phyloP scores from a whole-genome alignment of 2,797 vertebrate genomes.

The Chiroxiphia lanceolata region DNA sequence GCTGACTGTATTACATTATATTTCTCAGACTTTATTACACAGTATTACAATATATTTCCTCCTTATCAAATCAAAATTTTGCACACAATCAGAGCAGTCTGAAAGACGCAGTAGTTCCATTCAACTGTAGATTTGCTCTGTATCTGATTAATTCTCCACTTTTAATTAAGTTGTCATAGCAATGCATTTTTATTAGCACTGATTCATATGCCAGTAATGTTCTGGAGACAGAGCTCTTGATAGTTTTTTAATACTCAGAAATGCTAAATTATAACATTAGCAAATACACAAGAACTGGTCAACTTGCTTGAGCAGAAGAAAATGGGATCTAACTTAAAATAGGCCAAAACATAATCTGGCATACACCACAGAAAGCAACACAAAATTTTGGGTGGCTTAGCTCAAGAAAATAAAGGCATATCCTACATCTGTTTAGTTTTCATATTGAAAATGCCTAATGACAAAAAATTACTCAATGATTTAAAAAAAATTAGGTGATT shows the following conservation, averaged over 20 bases:
- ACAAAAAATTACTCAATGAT: not conserved
- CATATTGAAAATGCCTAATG: not conserved
- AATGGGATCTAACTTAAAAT: not conserved
- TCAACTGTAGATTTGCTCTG: not conserved
- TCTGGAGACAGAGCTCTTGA: not conserved
- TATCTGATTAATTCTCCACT: not conserved
- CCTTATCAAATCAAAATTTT: conserved; percentile 9
- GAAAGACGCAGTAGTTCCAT: not conserved
- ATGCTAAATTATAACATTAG: not conserved
- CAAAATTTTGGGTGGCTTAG: not conserved
- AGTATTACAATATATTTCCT: not conserved
- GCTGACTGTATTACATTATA: not conserved
- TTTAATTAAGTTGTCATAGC: conserved; percentile 47
- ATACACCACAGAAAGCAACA: not conserved
- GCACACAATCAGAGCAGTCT: not conserved
- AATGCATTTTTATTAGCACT: conserved; percentile 27
- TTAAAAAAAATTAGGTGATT: not conserved
- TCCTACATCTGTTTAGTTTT: not conserved
- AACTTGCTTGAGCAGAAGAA: not conserved
- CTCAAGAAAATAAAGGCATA: not conserved
- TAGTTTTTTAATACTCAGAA: not conserved
- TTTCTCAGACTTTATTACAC: not conserved
- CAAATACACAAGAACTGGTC: not conserved
- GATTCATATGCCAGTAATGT: conserved; percentile 10
- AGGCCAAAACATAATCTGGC: not conserved